Base-by-base conservation (phyloP, 2,797 vertebrate genomes). In the Babyrousa celebensis region DNA sequence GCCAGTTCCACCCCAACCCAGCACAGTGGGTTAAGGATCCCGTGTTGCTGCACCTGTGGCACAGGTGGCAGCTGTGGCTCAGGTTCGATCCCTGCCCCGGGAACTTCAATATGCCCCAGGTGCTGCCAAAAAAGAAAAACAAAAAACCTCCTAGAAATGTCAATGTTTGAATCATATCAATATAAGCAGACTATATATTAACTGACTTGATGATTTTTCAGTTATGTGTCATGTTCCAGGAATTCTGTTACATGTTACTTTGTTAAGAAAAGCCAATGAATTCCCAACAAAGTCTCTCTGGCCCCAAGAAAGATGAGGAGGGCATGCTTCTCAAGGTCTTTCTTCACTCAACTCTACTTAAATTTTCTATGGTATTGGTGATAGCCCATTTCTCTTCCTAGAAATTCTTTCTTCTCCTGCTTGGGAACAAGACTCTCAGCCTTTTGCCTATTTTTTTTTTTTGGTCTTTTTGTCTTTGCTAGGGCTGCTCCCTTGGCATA, bases 131-230 rank as follows among this genome's bases (percentile, higher is more conserved):
- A 70, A 56, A 74, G 43, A 29, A 43, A 9, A 14, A 54, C 54
- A 54, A 54, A 78, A 15, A 70, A 27, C 17, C 17, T 56, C 18
- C 27, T 48, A 86, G 77, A 84, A 94, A 89, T 84, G 85, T 80
- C 43, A 96, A 1, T 65, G 65, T 85, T 80, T 87, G 20, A 91
- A 40, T 84, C 71, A 93, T 16, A 91, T 80, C 65, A 74, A 68
- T 48, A 85, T 58, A 85, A 65, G 65, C 17, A 90, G 52, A 62
- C 18, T 60, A 23, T n/a, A n/a, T 29, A 3, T 68, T 84, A 88
- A 36, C 27, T 65, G 36, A 90, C n/a, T 12, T 32, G 36, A 36
- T 87, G 43, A 11, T 83, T 91, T 71, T 91, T 70, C 70, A 71
- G 70, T 83, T 70, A 29, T 43, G 48, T 36, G 67, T 6, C 63